Evolutionary conservation across 2,888 invertebrate genomes (phyloP).

Genomic region (Morpho deidamia): DNA sequence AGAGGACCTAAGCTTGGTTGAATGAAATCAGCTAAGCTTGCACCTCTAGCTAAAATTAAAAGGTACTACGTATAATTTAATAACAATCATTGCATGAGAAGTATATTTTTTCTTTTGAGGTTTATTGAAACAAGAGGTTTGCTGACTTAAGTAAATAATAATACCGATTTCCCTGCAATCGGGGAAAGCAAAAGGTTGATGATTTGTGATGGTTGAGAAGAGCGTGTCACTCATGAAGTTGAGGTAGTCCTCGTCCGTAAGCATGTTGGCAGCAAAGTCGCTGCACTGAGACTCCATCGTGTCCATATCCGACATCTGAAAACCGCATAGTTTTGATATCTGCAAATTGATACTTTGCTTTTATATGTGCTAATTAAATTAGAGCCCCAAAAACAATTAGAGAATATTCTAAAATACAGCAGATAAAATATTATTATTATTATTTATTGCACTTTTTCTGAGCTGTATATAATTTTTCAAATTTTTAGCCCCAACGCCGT

Average conservation of each 20-base stretch:
- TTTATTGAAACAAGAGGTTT: constrained; percentile 4
- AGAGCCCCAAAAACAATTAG: neutral
- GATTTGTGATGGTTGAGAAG: constrained; percentile 89
- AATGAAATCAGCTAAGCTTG: constrained; percentile 96
- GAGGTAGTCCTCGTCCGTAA: constrained; percentile 91
- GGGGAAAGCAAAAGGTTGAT: constrained; percentile 96
- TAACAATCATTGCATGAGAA: constrained; percentile 1
- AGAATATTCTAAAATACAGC: no score
- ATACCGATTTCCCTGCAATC: constrained; percentile 97
- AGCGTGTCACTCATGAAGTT: constrained; percentile 93
- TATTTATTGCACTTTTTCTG: no score
- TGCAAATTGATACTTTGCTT: constrained; percentile 20
- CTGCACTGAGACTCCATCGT: constrained; percentile 83
- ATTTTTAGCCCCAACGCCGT: no score
- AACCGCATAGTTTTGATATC: constrained; percentile 30
- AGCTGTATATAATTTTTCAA: no score
- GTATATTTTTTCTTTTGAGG: constrained; percentile 2
- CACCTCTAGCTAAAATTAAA: constrained; percentile 84
- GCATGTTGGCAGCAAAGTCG: constrained; percentile 84
- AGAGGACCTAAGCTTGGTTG: constrained; percentile 98
- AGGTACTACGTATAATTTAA: constrained; percentile 20
- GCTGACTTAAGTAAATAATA: constrained; percentile 17
- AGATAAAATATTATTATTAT: no score
- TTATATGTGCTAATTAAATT: neutral
- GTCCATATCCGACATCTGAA: constrained; percentile 84